Evolutionary conservation across 2,113 vertebrate species (phyloP), one percentile per base, ranked within the genome.

Genomic region (Pseudolaguvia tuberculata): DNA sequence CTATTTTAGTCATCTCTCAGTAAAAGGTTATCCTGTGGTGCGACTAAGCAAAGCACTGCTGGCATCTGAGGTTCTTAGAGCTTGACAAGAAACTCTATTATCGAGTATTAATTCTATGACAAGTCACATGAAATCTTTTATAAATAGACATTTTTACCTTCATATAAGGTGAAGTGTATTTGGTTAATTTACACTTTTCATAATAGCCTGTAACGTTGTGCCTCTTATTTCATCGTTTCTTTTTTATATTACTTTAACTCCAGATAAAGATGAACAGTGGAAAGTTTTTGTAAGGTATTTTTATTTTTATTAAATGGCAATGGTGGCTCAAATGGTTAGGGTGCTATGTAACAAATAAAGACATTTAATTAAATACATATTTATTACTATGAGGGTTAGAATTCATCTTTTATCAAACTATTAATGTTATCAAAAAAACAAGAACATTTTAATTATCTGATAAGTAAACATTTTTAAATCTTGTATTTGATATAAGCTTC

Each of bases 1-100:
- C 52, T 14, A 52, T 57, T 71, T 66, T 25, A 63, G 66, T 73
- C 31, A n/a, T 45, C 67, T 35, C 73, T 70, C 29, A 47, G 73
- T 72, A 76, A 47, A 66, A 68, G 69, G 42, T 48, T 45, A 70
- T 73, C 77, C 73, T 58, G 20, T 71, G 73, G 62, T 39, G 50
- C 51, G 68, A 76, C 55, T 42, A 9, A 70, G 59, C 18, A 21
- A 58, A 39, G 59, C 62, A 66, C 53, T 69, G 52, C 29, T 42
- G 71, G 53, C 21, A 57, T 53, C 45, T 57, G 21, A 35, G 59
- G 61, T 69, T 76, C 68, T 31, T 31, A 51, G 45, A 51, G 13
- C 48, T 72, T 45, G 73, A 75, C 48, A n/a, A 35, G 45, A 2
- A 72, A 68, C 58, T 70, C 47, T 72, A 72, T 72, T 70, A 71